Evolutionary conservation across 1,140 invertebrate genomes (phyloP).

Genomic region (Odontomachus brunneus): DNA sequence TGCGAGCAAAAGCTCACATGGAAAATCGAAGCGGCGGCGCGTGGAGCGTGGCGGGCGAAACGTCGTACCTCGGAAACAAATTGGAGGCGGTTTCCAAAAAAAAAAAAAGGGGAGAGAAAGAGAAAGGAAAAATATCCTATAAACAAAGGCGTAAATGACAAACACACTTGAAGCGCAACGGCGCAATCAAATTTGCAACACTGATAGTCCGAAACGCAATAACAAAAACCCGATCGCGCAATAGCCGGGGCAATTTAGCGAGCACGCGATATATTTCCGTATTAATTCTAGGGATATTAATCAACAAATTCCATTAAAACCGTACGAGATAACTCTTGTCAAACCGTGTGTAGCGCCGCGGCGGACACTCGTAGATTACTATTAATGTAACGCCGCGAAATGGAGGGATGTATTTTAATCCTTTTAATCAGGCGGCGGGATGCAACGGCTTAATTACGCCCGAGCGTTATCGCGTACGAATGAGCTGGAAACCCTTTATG

Average conservation of each 20-base stretch:
- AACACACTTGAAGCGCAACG: slow-evolving; percentile 40
- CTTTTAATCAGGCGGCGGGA: slow-evolving; percentile 54
- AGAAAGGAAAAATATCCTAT: neutral
- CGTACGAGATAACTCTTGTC: slow-evolving; percentile 42
- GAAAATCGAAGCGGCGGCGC: slow-evolving; percentile 7
- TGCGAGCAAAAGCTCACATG: neutral
- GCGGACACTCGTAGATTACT: slow-evolving; percentile 52
- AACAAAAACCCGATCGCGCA: slow-evolving; percentile 57
- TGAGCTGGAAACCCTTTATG: slow-evolving; percentile 47
- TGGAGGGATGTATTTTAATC: slow-evolving; percentile 55
- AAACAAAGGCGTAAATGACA: slow-evolving; percentile 47
- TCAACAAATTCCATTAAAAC: slow-evolving; percentile 63
- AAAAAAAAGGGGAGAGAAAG: no score
- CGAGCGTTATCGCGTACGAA: slow-evolving; percentile 40
- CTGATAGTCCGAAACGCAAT: slow-evolving; percentile 50
- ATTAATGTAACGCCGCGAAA: slow-evolving; percentile 54
- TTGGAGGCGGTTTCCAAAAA: neutral
- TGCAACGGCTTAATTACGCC: slow-evolving; percentile 59
- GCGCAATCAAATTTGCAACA: slow-evolving; percentile 51
- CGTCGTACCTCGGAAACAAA: slow-evolving; percentile 29
- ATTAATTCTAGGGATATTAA: slow-evolving; percentile 67
- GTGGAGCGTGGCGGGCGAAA: neutral
- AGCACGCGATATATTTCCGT: slow-evolving; percentile 31
- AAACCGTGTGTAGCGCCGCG: slow-evolving; percentile 50
- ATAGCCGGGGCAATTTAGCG: slow-evolving; percentile 50